Evolutionary conservation across 2,888 invertebrate species (phyloP).

Genomic region (Teinopalpus imperialis): DNA sequence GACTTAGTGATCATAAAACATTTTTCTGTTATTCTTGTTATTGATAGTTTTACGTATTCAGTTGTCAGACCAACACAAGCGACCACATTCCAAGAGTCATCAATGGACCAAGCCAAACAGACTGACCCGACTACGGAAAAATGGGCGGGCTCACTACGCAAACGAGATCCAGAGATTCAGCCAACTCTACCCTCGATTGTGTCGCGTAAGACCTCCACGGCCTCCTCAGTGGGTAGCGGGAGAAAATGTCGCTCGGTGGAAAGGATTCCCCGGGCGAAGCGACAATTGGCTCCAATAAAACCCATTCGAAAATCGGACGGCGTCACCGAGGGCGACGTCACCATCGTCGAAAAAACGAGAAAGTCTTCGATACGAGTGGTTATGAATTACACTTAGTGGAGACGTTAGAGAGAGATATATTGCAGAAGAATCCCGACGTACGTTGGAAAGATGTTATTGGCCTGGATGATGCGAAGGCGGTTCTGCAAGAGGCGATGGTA

Average conservation of each 20-base stretch:
- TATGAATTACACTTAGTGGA: slow-evolving; percentile 90
- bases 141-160: slow-evolving; percentile 86
- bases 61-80: slow-evolving; percentile 68
- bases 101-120: slow-evolving; percentile 56
- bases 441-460: slow-evolving; percentile 91
- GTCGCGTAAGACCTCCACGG: slow-evolving; percentile 73
- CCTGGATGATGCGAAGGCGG: slow-evolving; percentile 87
- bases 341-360: slow-evolving; percentile 68
- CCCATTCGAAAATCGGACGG: slow-evolving; percentile 58
- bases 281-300: slow-evolving; percentile 62
- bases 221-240: slow-evolving; percentile 59
- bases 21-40: too few species aligned
- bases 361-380: slow-evolving; percentile 85
- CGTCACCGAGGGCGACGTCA: slow-evolving; percentile 62
- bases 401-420: slow-evolving; percentile 91
- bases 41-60: too few species aligned
- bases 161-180: slow-evolving; percentile 84
- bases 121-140: slow-evolving; percentile 80
- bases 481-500: slow-evolving; percentile 93
- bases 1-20: too few species aligned
- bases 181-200: slow-evolving; percentile 85
- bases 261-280: slow-evolving; percentile 52
- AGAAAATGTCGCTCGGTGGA: slow-evolving; percentile 73
- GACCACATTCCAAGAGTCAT: slow-evolving; percentile 44
- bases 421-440: slow-evolving; percentile 91